These are phyloP conservation scores for Euglossa dilemma DNA, from an alignment of 1,140 invertebrate species.

Conservation along the genomic window DNA sequence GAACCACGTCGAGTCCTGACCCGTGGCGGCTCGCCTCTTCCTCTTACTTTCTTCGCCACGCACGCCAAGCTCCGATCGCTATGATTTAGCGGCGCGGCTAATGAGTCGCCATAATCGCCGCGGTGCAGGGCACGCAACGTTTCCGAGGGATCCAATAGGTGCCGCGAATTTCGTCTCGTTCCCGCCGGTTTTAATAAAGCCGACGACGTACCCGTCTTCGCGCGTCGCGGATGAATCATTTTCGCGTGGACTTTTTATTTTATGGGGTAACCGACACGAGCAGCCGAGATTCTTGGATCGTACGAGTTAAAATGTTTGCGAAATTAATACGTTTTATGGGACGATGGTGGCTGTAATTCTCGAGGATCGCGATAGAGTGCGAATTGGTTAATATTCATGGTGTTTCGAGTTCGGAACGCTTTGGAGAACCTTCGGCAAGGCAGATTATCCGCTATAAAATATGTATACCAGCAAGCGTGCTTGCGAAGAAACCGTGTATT, in stretches of 20 bases:
- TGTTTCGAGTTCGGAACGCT: neutral
- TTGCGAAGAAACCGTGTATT: neutral
- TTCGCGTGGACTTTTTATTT: constrained; percentile 31
- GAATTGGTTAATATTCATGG: constrained; percentile 20
- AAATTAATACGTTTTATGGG: constrained; percentile 43
- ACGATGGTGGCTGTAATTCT: constrained; percentile 8
- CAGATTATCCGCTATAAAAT: constrained; percentile 14
- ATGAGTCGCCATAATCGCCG: constrained; percentile 70
- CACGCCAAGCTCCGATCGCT: constrained; percentile 47
- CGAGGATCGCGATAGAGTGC: constrained; percentile 10
- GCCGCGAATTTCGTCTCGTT: neutral
- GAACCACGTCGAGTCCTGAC: constrained; percentile 74
- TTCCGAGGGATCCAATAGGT: constrained; percentile 19
- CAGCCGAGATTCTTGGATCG: neutral
- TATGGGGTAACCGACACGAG: neutral
- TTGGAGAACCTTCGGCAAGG: neutral
- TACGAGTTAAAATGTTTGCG: constrained; percentile 5
- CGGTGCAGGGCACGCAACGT: constrained; percentile 39
- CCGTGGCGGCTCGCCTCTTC: constrained; percentile 69
- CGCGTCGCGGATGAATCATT: neutral
- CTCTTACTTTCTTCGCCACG: constrained; percentile 17
- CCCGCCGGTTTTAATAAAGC: constrained; percentile 23
- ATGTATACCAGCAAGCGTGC: neutral
- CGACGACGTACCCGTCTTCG: neutral
- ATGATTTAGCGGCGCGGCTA: constrained; percentile 74